Evolutionary conservation across 2,888 invertebrate genomes (phyloP).

Genomic region (Bembecia ichneumoniformis): DNA sequence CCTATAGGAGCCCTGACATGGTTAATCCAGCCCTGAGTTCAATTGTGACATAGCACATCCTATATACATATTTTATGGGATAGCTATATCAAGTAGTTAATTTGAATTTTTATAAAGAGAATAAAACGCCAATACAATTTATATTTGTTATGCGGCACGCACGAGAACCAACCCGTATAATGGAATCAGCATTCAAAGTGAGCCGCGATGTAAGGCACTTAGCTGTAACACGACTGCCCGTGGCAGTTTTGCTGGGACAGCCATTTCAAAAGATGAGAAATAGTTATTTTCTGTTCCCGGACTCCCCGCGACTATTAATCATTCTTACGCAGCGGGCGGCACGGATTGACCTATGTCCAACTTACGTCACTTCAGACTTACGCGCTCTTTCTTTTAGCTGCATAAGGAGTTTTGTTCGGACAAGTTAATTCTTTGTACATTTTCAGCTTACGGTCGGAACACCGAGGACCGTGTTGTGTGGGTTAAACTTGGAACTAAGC

Average conservation of each 20-base stretch:
- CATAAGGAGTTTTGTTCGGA: constrained; percentile 16
- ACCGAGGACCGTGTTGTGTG: neutral
- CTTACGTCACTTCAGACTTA: constrained; percentile 29
- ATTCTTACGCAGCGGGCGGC: constrained; percentile 45
- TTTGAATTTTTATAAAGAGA: no score
- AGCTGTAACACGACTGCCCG: constrained; percentile 39
- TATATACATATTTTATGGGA: no score
- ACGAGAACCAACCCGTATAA: constrained; percentile 19
- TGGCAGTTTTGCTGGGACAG: constrained; percentile 51
- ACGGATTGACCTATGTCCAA: constrained; percentile 50
- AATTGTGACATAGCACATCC: no score
- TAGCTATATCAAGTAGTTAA: no score
- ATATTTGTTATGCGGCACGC: neutral
- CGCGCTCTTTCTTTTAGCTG: constrained; percentile 17
- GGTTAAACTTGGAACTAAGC: neutral
- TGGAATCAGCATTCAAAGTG: constrained; percentile 28
- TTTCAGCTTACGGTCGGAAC: constrained; percentile 7
- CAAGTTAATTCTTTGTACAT: constrained; percentile 15
- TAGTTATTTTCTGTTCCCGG: constrained; percentile 55
- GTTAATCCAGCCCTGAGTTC: no score
- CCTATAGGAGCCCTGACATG: no score
- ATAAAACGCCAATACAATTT: no score
- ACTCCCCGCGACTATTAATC: constrained; percentile 57
- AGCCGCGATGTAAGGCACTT: constrained; percentile 46
- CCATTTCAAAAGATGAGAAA: constrained; percentile 62